phyloP scores from a whole-genome alignment of 2,888 invertebrate genomes.

The Drosophila cyrtoloma region DNA sequence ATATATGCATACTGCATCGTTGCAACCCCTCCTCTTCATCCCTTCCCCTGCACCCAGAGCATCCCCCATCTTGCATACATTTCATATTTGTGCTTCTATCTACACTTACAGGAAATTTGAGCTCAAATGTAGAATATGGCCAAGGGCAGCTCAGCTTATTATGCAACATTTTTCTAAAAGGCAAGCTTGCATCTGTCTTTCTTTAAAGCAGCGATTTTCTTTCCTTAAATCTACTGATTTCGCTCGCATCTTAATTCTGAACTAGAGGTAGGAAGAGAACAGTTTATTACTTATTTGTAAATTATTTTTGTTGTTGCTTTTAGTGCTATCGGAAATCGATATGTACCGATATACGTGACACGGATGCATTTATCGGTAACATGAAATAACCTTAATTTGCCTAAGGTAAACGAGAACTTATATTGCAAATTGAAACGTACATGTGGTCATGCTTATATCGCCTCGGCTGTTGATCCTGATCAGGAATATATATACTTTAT shows the following conservation, averaged over 20 bases:
- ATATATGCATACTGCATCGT: constrained; percentile 69
- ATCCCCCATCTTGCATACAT: background rate
- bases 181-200: too few species aligned
- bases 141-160: background rate
- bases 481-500: too few species aligned
- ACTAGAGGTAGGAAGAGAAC: too few species aligned
- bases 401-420: background rate
- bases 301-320: background rate
- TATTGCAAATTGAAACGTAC: too few species aligned
- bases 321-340: background rate
- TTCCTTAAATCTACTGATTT: too few species aligned
- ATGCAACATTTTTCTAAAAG: background rate
- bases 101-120: background rate
- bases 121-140: background rate
- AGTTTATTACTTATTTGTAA: too few species aligned
- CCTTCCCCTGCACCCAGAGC: too few species aligned
- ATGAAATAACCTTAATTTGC: background rate
- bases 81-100: constrained; percentile 8
- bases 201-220: background rate
- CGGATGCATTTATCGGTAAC: background rate
- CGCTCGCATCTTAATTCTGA: too few species aligned
- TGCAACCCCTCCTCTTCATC: background rate
- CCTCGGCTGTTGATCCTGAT: too few species aligned
- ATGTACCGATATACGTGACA: background rate
- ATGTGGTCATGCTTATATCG: too few species aligned